Conservation (phyloP, 1,140 invertebrate species). For the Caerostris darwini region DNA sequence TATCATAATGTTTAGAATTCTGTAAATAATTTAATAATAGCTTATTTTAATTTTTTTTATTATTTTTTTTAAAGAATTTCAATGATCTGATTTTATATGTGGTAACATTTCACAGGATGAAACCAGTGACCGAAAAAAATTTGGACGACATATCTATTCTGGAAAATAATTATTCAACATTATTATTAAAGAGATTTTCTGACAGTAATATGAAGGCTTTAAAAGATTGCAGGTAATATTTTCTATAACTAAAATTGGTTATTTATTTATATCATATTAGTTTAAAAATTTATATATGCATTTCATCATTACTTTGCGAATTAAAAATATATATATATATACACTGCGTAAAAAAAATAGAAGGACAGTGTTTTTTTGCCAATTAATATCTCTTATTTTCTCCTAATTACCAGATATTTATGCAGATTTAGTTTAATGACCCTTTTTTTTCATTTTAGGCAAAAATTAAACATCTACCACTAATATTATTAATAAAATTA, state of each 20-base stretch:
- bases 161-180: slow-evolving; percentile 63
- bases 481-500: no score
- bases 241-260: not conserved
- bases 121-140: slow-evolving; percentile 77
- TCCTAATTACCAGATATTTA: no score
- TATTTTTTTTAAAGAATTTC: not conserved
- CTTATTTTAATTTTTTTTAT: not conserved
- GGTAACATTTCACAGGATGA: slow-evolving; percentile 47
- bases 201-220: slow-evolving; percentile 56
- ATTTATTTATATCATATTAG: not conserved
- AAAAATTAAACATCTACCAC: no score
- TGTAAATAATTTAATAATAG: no score
- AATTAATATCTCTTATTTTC: no score
- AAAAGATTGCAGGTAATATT: slow-evolving; percentile 76
- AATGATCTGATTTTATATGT: not conserved
- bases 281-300: not conserved
- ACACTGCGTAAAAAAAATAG: no score
- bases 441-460: no score
- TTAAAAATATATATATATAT: no score
- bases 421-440: no score
- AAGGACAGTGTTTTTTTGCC: no score
- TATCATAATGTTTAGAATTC: no score
- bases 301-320: not conserved
- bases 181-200: slow-evolving; percentile 11
- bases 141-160: slow-evolving; percentile 72